Conservation (phyloP, 2,797 vertebrate genomes). For the Vipera ursinii region DNA sequence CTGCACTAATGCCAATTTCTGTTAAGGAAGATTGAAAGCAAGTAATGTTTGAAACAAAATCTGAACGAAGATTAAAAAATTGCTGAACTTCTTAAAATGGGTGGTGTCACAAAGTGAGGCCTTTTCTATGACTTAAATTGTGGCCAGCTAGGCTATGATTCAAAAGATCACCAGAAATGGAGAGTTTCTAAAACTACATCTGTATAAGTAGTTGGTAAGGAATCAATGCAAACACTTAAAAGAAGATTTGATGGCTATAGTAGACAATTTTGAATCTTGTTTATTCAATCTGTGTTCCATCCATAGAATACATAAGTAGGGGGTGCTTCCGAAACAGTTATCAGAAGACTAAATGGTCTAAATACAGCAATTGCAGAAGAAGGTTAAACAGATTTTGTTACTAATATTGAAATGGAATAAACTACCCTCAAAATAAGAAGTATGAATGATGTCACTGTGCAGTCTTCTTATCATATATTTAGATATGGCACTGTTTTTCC, state of each 20-base stretch:
- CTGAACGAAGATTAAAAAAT: conserved; percentile 66
- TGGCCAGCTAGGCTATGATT: conserved; percentile 50
- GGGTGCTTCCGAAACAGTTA: conserved; percentile 42
- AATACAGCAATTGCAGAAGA: conserved; percentile 50
- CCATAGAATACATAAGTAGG: conserved; percentile 15
- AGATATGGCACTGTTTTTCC: conserved; percentile 56
- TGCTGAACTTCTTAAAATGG: conserved; percentile 61
- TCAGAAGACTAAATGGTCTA: conserved; percentile 18
- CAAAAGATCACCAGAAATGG: conserved; percentile 62
- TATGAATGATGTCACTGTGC: conserved; percentile 36
- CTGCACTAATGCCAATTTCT: conserved; percentile 65
- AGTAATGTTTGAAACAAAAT: conserved; percentile 63
- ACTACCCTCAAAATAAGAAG: conserved; percentile 40
- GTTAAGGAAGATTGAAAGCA: conserved; percentile 69
- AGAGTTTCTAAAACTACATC: conserved; percentile 65
- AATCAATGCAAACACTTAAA: conserved; percentile 57
- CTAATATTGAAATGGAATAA: conserved; percentile 23
- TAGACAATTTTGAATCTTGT: conserved; percentile 43
- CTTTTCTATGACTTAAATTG: conserved; percentile 54
- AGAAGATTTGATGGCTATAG: conserved; percentile 24
- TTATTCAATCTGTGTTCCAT: conserved; percentile 14
- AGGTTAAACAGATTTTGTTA: conserved; percentile 1
- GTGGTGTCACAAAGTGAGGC: conserved; percentile 52
- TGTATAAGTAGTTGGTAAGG: conserved; percentile 61
- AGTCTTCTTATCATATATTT: conserved; percentile 65